Conservation (phyloP, 2,797 vertebrate genomes). For the Coendou prehensilis region DNA sequence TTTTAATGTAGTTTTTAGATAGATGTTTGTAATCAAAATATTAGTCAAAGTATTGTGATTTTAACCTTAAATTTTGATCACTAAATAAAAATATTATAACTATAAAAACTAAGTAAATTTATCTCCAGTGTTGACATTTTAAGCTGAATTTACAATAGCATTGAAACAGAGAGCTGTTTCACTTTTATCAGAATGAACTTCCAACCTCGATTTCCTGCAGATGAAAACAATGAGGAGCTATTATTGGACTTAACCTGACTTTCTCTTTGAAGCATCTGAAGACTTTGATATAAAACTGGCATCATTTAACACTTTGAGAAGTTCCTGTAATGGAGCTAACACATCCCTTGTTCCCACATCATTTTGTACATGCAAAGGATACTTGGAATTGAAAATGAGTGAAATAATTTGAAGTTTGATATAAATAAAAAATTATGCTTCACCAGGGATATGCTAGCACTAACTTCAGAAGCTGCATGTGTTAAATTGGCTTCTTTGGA, state of each 20-base stretch:
- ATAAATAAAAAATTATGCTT: not conserved
- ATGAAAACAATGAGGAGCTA: constrained; percentile 56
- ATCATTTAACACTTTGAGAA: constrained; percentile 30
- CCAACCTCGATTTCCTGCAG: not conserved
- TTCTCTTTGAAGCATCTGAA: constrained; percentile 54
- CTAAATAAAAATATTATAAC: constrained; percentile 10
- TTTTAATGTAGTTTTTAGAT: too few species aligned
- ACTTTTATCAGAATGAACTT: constrained; percentile 48
- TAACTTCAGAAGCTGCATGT: not conserved
- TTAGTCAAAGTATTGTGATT: too few species aligned
- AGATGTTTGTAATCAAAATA: too few species aligned
- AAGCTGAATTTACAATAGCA: constrained; percentile 57
- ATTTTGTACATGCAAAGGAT: constrained; percentile 32
- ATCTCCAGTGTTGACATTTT: constrained; percentile 39
- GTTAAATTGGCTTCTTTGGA: not conserved
- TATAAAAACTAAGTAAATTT: constrained; percentile 37
- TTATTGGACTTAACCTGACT: constrained; percentile 31
- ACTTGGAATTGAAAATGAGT: constrained; percentile 19
- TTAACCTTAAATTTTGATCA: not conserved
- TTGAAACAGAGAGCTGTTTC: constrained; percentile 39
- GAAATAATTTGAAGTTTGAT: constrained; percentile 19
- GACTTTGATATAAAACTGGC: constrained; percentile 46
- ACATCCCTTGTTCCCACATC: not conserved
- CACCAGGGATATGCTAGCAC: not conserved
- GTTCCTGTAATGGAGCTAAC: constrained; percentile 43